Base-by-base conservation (phyloP, 1,140 invertebrate species). In the Drosophila bipectinata region DNA sequence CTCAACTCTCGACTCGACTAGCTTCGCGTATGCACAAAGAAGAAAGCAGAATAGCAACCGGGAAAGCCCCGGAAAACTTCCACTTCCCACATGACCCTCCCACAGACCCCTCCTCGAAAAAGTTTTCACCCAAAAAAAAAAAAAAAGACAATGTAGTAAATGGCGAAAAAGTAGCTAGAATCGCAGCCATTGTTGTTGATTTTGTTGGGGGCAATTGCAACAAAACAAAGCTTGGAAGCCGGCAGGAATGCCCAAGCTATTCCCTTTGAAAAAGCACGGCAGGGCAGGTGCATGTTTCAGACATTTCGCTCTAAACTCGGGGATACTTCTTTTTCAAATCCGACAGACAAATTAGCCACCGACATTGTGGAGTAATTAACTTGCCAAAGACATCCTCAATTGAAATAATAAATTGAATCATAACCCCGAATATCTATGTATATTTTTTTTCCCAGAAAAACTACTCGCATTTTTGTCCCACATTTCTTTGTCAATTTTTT, bases 151-250 rank as follows among this genome's bases (percentile, higher is more conserved):
- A 58, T 64, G 71, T 66, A 58, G 71, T 66, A 63, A 47, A 58
- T 74, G 28, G 53, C 45, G 34, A 74, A 74, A 74, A 74, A 45
- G 51, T 51, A 66, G 61, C 59, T 64, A 74, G 52, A 64, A 74
- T 73, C 74, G 26, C 18, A 15, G 45, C 60, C 18, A n/a, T 72
- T 73, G 58, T 63, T 56, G 51, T 41, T 52, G 68, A 44, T 34
- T 53, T 28, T 34, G 55, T 28, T 44, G 14, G 59, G 52, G 72
- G 74, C 72, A 74, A 74, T 74, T 74, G 71, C 71, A 66, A 34
- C 71, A 53, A 57, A 74, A 60, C 26, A 28, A 28, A 28, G 26
- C 26, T 7, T 7, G 26, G 74, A 74, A 74, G 72, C 59, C 72
- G 52, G 34, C 48, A 18, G 60, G 48, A 75, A 66, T 74, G 32